Evolutionary conservation across 2,113 vertebrate species (phyloP).

Genomic region (Tragelaphus imberbis): DNA sequence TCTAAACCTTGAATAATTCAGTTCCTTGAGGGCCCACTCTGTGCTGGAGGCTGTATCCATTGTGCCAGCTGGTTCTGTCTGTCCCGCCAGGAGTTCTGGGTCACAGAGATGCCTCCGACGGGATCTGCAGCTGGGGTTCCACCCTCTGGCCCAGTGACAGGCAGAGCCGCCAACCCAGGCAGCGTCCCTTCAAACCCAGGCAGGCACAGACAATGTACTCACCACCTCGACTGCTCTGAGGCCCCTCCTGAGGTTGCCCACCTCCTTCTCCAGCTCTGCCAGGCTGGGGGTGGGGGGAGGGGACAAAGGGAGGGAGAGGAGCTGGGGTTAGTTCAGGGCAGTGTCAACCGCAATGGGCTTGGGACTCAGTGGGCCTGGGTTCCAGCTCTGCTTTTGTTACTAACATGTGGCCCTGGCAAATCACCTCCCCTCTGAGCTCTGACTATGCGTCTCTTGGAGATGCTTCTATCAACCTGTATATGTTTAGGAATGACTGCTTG

Average conservation of each 20-base stretch:
- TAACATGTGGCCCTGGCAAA: neutral
- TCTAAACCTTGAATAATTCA: neutral
- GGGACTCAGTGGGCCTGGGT: neutral
- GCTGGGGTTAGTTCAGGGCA: neutral
- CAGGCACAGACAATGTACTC: constrained; percentile 72
- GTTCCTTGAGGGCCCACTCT: neutral
- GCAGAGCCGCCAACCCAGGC: neutral
- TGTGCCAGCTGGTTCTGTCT: neutral
- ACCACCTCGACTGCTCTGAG: constrained; percentile 93
- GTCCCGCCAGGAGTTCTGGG: too few species aligned
- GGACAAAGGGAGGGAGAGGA: neutral
- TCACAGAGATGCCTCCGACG: neutral
- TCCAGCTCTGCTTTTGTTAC: neutral
- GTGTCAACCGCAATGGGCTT: neutral
- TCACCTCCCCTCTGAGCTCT: neutral
- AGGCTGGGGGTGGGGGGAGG: constrained; percentile 78
- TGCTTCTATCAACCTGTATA: rapidly evolving
- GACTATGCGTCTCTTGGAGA: neutral
- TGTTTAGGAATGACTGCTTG: neutral
- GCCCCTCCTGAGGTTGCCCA: constrained; percentile 89
- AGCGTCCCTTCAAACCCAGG: neutral
- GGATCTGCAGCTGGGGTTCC: neutral
- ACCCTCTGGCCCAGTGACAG: neutral
- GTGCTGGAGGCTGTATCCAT: neutral
- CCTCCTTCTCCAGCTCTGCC: constrained; percentile 94